Conservation (phyloP, 1,140 invertebrate species). For the Sycophaga agraensis region DNA sequence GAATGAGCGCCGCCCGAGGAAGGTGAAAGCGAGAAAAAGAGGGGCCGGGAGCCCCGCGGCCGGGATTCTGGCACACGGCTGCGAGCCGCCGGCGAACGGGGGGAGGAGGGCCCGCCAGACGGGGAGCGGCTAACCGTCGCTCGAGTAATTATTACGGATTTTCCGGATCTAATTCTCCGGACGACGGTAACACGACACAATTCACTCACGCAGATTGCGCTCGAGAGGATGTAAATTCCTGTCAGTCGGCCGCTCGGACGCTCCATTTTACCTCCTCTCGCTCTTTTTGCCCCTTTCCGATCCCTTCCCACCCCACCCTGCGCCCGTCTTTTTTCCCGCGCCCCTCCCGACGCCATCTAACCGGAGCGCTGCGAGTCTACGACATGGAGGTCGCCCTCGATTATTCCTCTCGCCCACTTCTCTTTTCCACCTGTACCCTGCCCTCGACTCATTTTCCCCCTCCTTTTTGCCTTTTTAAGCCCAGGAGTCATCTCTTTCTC, state of each 20-base stretch:
- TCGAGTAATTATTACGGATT: slow-evolving; percentile 59
- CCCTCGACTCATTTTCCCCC: background rate
- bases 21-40: slow-evolving; percentile 21
- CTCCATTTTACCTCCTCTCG: slow-evolving; percentile 47
- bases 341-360: slow-evolving; percentile 30
- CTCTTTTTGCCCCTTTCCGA: background rate
- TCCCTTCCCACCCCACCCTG: background rate
- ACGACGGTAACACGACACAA: slow-evolving; percentile 57
- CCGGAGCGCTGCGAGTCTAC: background rate
- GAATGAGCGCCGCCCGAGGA: slow-evolving; percentile 15
- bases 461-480: slow-evolving; percentile 23
- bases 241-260: slow-evolving; percentile 52
- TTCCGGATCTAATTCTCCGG: slow-evolving; percentile 57
- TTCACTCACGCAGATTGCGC: slow-evolving; percentile 58
- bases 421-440: slow-evolving; percentile 30
- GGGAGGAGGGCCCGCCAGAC: slow-evolving; percentile 8
- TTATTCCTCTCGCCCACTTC: slow-evolving; percentile 23
- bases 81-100: background rate
- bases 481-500: background rate
- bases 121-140: slow-evolving; percentile 40
- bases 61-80: slow-evolving; percentile 5
- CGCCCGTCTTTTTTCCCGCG: slow-evolving; percentile 15
- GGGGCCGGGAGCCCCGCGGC: slow-evolving; percentile 28
- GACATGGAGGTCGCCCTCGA: slow-evolving; percentile 14
- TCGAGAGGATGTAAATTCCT: slow-evolving; percentile 55